These are phyloP conservation scores for Plusia festucae DNA, from an alignment of 2,888 invertebrate species.

Conservation along the genomic window DNA sequence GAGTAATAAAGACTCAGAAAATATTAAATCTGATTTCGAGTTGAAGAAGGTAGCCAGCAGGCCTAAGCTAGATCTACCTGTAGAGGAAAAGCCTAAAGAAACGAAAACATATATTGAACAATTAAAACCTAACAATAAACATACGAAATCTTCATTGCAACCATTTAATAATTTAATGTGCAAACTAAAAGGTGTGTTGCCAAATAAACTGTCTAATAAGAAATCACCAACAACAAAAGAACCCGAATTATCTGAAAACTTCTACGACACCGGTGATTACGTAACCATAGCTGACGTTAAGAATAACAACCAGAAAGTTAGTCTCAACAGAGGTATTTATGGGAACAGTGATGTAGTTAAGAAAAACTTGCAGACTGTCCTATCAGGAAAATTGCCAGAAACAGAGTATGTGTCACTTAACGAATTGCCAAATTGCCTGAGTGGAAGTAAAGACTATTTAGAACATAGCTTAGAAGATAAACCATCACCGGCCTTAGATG, in stretches of 20 bases:
- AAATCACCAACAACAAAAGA: constrained; percentile 87
- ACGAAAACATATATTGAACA: constrained; percentile 63
- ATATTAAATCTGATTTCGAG: constrained; percentile 64
- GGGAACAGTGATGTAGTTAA: constrained; percentile 92
- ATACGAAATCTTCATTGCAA: constrained; percentile 80
- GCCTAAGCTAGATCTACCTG: constrained; percentile 82
- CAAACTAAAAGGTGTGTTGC: constrained; percentile 91
- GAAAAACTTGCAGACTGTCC: constrained; percentile 89
- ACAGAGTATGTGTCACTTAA: constrained; percentile 95
- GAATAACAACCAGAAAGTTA: constrained; percentile 92
- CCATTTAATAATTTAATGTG: constrained; percentile 93
- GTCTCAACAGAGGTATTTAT: constrained; percentile 83
- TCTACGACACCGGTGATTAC: constrained; percentile 93
- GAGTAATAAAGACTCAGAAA: constrained; percentile 74
- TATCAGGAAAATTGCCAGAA: constrained; percentile 90
- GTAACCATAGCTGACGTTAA: constrained; percentile 95
- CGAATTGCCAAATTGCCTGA: constrained; percentile 91
- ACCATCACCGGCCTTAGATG: constrained; percentile 74
- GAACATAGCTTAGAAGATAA: constrained; percentile 78
- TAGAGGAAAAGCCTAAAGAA: constrained; percentile 75
- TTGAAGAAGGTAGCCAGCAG: constrained; percentile 70
- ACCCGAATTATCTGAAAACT: constrained; percentile 80
- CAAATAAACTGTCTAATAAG: constrained; percentile 84
- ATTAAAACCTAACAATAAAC: constrained; percentile 71
- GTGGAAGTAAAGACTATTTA: constrained; percentile 81